Percentiles rank a stretch among this genome's conserved stretches.
phyloP scores from a whole-genome alignment of 2,797 vertebrate species.

The Hydrolagus colliei region DNA sequence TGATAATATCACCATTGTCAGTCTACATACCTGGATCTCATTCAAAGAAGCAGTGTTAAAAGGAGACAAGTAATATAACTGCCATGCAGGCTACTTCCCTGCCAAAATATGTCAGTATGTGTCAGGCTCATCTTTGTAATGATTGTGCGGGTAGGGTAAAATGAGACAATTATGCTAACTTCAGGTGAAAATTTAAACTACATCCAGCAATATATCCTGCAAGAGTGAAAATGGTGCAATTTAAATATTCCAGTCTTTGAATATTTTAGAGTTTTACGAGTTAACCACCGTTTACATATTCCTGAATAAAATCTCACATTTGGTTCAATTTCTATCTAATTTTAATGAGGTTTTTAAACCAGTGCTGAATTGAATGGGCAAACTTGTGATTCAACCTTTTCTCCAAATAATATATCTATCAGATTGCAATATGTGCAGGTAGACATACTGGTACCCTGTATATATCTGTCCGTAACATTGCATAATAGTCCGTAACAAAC shows the following conservation, averaged over 20 bases:
- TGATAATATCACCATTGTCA: slow-evolving; percentile 27
- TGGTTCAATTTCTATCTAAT: not conserved
- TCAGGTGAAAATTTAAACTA: slow-evolving; percentile 31
- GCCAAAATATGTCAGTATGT: slow-evolving; percentile 31
- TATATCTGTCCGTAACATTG: not conserved
- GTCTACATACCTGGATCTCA: slow-evolving; percentile 24
- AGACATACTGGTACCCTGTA: not conserved
- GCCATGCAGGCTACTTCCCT: slow-evolving; percentile 27
- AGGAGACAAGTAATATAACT: slow-evolving; percentile 28
- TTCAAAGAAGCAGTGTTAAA: slow-evolving; percentile 32
- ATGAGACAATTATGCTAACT: slow-evolving; percentile 32
- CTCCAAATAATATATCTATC: slow-evolving; percentile 3
- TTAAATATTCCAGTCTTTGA: slow-evolving; percentile 24
- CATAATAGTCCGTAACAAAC: not conserved
- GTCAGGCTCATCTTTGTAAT: slow-evolving; percentile 26
- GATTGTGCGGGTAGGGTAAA: slow-evolving; percentile 21
- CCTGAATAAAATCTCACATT: slow-evolving; percentile 6
- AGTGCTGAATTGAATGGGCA: not conserved
- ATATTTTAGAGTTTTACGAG: slow-evolving; percentile 18
- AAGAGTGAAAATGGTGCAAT: slow-evolving; percentile 19
- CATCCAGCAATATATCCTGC: slow-evolving; percentile 1
- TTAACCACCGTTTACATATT: not conserved
- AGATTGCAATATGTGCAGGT: not conserved
- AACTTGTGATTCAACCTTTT: not conserved
- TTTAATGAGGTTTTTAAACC: slow-evolving; percentile 13